These are phyloP conservation scores for Globodera ellingtonae DNA, from an alignment of 1,140 invertebrate genomes.

Conservation along the genomic window DNA sequence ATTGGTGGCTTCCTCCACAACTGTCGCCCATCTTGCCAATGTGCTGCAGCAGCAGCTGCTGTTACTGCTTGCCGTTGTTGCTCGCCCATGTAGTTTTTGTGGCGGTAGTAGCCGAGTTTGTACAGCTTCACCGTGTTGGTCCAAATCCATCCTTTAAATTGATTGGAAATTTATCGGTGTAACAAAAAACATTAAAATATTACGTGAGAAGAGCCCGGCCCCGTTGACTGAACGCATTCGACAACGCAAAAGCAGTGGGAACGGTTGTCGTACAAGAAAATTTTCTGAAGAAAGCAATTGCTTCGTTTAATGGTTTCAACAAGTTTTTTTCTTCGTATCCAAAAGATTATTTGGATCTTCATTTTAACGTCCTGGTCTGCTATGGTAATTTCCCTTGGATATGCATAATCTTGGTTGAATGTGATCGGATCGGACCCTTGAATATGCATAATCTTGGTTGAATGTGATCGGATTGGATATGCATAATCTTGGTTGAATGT, in stretches of 20 bases:
- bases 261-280: constrained; percentile 4
- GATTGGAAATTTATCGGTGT: neutral
- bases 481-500: too few relatives aligned
- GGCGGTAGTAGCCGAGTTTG: neutral
- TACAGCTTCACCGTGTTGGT: constrained; percentile 2
- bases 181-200: neutral
- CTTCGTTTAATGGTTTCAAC: too few relatives aligned
- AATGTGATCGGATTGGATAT: too few relatives aligned
- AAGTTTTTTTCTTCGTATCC: too few relatives aligned
- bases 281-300: neutral
- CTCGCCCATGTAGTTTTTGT: neutral
- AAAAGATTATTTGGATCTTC: too few relatives aligned
- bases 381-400: too few relatives aligned
- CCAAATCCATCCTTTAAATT: neutral
- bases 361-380: too few relatives aligned
- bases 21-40: too few relatives aligned
- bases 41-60: too few relatives aligned
- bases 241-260: neutral
- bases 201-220: neutral
- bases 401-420: too few relatives aligned
- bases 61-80: neutral
- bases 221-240: constrained; percentile 6
- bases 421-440: too few relatives aligned
- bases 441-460: too few relatives aligned
- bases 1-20: neutral